Base-by-base conservation (phyloP, 2,888 invertebrate species). In the Scelioninae gen. 1 region DNA sequence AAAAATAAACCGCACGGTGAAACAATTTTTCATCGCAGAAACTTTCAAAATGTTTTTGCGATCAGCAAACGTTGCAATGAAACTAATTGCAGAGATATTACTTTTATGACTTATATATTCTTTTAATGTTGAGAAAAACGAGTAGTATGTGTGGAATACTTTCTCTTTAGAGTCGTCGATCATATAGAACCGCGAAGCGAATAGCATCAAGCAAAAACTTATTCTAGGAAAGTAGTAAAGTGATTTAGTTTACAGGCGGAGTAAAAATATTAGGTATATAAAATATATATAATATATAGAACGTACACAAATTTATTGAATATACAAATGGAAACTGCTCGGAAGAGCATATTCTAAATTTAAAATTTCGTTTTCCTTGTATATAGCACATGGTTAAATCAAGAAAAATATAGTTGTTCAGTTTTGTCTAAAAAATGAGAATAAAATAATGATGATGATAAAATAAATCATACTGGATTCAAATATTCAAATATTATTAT, bases 61-160 rank as follows among this genome's bases (percentile, higher is more conserved):
- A 31, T 32, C 32, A 16, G 29, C 13, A 43, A 43, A 23, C 29
- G 29, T 43, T 29, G 23, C 40, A 11, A 43, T 13, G 29, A 29
- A 60, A 60, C 13, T 43, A 60, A 40, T 60, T 60, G 40, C 8
- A 16, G 6, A 4, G 43, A 23, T 29, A 60, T 60, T 43, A 43
- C 40, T 60, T 7, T 13, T n/a, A 29, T 45, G 29, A 60, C 16
- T 43, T 60, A 60, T n/a, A n/a, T 60, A 23, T 1, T 53, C 32
- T 53, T 53, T 32, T 10, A 5, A 49, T 11, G 49, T 0, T 9
- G 15, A 65, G 66, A 66, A 66, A 66, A 53, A 66, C 66, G 38
- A 32, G 51, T 51, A 53, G 53, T 66, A 38, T 51, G 34, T 40
- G 40, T 53, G 9, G 40, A 38, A 29, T 29, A 38, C 53, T 66